Conservation (phyloP, 2,888 invertebrate species). For the Drosophila peninsularis region DNA sequence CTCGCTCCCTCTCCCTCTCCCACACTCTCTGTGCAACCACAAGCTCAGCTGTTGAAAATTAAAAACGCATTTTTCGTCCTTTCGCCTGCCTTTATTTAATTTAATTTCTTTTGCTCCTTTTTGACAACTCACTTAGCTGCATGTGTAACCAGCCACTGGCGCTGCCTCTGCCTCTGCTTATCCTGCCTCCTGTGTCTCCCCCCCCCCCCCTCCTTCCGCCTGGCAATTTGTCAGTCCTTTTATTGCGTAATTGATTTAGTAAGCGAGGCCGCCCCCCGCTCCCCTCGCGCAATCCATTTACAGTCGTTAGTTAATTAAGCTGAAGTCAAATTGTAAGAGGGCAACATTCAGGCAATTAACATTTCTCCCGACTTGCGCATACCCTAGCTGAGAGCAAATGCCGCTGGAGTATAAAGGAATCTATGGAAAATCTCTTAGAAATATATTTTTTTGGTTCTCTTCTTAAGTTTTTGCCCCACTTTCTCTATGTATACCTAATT, state of each 20-base stretch:
- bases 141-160: slow-evolving; percentile 20
- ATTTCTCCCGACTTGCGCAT: not conserved
- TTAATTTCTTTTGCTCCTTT: not conserved
- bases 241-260: slow-evolving; percentile 77
- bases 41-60: slow-evolving; percentile 57
- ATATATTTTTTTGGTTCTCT: no score
- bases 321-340: slow-evolving; percentile 28
- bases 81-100: slow-evolving; percentile 11
- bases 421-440: not conserved
- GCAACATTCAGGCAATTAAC: not conserved
- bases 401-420: not conserved
- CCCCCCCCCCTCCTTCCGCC: not conserved
- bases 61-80: slow-evolving; percentile 55
- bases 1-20: not conserved
- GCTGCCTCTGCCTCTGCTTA: not conserved
- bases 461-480: not conserved
- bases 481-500: no score
- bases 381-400: not conserved
- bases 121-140: slow-evolving; percentile 42
- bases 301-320: slow-evolving; percentile 73
- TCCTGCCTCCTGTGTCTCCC: not conserved
- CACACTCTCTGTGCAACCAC: slow-evolving; percentile 24
- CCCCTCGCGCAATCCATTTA: slow-evolving; percentile 59
- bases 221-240: slow-evolving; percentile 69
- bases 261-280: slow-evolving; percentile 26